Conservation (phyloP, 2,797 vertebrate genomes). For the Clarias platycephalus region DNA sequence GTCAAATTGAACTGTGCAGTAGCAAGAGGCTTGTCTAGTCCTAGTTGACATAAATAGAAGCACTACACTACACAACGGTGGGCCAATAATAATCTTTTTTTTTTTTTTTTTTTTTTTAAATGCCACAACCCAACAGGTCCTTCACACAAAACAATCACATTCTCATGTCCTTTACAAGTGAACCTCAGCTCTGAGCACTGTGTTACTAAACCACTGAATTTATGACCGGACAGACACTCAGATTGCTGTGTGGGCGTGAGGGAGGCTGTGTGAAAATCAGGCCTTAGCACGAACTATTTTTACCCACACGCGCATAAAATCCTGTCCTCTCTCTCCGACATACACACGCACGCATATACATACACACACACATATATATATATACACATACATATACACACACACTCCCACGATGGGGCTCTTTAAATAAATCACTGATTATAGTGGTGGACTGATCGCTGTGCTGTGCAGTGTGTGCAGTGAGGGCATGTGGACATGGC, state of each 20-base stretch:
- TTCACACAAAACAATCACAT: constrained; percentile 6
- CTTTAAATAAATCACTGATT: constrained; percentile 47
- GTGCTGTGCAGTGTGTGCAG: constrained; percentile 9
- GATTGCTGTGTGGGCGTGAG: neutral
- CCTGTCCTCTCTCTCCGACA: no score
- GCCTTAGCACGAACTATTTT: constrained; percentile 39
- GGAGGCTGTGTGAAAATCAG: constrained; percentile 31
- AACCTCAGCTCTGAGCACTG: neutral
- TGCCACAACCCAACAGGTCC: neutral
- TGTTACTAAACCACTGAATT: neutral
- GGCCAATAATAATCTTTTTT: neutral
- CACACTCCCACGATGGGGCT: constrained; percentile 16
- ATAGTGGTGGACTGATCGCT: constrained; percentile 35
- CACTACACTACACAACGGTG: neutral
- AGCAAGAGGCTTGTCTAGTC: neutral
- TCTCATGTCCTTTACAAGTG: neutral
- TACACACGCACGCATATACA: no score
- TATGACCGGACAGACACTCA: constrained; percentile 10
- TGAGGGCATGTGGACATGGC: constrained; percentile 18
- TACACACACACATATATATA: neutral
- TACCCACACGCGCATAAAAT: no score
- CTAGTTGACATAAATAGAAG: neutral
- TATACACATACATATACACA: neutral
- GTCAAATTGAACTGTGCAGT: neutral
- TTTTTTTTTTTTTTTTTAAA: neutral